phyloP scores from a whole-genome alignment of 2,888 invertebrate species.

The Dynastes tityus region DNA sequence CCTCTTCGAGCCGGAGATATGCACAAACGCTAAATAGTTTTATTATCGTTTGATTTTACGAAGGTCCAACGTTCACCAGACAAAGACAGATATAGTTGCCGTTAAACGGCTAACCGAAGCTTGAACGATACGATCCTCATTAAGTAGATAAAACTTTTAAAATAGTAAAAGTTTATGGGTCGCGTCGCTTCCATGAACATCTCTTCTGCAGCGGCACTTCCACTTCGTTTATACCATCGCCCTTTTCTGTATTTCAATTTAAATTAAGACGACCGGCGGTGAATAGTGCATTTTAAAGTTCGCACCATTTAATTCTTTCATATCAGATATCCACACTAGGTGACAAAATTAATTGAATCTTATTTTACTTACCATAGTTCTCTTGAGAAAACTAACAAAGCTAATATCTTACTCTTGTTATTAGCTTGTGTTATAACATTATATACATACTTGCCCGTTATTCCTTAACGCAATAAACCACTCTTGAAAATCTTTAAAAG shows the following conservation, averaged over 20 bases:
- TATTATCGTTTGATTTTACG: conserved; percentile 1
- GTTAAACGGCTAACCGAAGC: neutral
- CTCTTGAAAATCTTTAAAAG: no score
- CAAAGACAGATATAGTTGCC: neutral
- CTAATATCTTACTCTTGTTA: neutral
- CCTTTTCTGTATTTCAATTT: conserved; percentile 41
- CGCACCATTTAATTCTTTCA: conserved; percentile 13
- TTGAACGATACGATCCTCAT: conserved; percentile 38
- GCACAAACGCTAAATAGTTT: conserved; percentile 9
- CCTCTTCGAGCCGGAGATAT: neutral
- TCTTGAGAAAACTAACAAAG: neutral
- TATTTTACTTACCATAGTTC: neutral
- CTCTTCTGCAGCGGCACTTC: conserved; percentile 15
- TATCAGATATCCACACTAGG: neutral
- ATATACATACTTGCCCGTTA: no score
- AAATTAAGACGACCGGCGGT: conserved; percentile 19
- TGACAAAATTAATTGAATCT: neutral
- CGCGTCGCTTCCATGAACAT: conserved; percentile 13
- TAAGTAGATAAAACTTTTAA: conserved; percentile 44
- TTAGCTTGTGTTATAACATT: no score
- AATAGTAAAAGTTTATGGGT: conserved; percentile 38
- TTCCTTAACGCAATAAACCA: no score
- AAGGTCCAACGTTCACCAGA: conserved; percentile 3
- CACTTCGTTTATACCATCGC: conserved; percentile 15
- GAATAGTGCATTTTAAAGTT: conserved; percentile 12